Evolutionary conservation across 2,797 vertebrate genomes (phyloP), one percentile per base, ranked within the genome.

Genomic region (Hippoglossus hippoglossus): DNA sequence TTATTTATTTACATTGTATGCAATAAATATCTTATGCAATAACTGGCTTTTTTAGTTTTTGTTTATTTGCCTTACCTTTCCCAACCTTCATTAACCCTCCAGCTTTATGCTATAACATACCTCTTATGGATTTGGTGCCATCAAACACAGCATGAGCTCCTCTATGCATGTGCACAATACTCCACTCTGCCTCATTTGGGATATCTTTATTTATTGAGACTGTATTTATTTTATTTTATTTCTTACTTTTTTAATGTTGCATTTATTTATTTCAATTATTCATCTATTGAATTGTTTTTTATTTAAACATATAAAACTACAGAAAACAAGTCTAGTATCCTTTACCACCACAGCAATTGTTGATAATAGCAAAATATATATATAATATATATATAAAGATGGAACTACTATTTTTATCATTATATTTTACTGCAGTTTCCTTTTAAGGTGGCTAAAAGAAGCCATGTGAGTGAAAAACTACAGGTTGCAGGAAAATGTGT

Each of bases 101-200:
- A 52, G 68, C 74, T 81, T 80, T 49, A 50, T 57, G 9, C 56
- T 39, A 49, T 46, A 67, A 19, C 46, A 53, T 39, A 49, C 26
- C 63, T 67, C 71, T 39, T 62, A 69, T 68, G 49, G 56, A 79
- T 82, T 39, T 77, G 44, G 28, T 55, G 58, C 18, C 74, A 77
- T 80, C 46, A 70, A 73, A 55, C 68, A 76, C 71, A 83, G 85
- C 83, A 90, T 87, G 87, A 83, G 63, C 81, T 76, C 70, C 53
- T 72, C 1, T 13, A 55, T 87, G 89, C 85, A 89, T 88, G 84
- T 25, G 49, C 61, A 69, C 77, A 69, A 62, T 51, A 55, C 24
- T 67, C 67, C 53, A 65, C 81, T 66, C 54, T 60, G n/a, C 47
- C 16, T 69, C 31, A 74, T 69, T 39, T 53, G 62, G 41, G 5